Conservation (phyloP, 1,140 invertebrate species). For the Aradophagus sp. region DNA sequence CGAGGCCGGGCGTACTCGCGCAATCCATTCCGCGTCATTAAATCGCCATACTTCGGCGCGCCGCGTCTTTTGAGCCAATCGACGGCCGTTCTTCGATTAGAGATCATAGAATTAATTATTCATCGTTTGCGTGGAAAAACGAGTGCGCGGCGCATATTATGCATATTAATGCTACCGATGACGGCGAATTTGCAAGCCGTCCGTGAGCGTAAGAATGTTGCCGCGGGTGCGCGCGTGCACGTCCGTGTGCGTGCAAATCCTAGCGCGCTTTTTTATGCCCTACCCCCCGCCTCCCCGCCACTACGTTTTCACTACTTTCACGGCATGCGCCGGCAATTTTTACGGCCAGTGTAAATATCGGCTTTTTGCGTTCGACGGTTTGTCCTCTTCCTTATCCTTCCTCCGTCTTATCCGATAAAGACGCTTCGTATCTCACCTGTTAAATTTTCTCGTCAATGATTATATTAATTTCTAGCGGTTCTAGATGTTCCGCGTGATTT, state of each 20-base stretch:
- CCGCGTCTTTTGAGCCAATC: constrained; percentile 37
- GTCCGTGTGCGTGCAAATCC: not conserved
- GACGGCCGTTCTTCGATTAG: constrained; percentile 29
- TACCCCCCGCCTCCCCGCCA: too few relatives aligned
- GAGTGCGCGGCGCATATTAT: constrained; percentile 15
- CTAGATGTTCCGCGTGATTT: too few relatives aligned
- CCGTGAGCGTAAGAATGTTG: too few relatives aligned
- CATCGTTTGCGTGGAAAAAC: constrained; percentile 19
- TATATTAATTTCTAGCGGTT: too few relatives aligned
- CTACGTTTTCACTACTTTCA: not conserved
- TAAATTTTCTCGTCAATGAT: too few relatives aligned
- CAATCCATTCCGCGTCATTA: constrained; percentile 47
- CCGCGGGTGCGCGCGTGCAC: too few relatives aligned
- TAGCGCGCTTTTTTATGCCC: not conserved
- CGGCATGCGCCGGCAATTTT: not conserved
- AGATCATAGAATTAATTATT: constrained; percentile 37
- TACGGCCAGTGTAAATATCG: too few relatives aligned
- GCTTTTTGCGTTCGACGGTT: too few relatives aligned
- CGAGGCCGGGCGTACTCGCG: not conserved
- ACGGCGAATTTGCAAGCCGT: not conserved
- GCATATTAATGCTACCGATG: constrained; percentile 36
- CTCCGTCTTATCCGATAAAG: too few relatives aligned
- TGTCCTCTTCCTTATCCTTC: too few relatives aligned
- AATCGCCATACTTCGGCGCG: constrained; percentile 36
- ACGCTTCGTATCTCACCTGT: too few relatives aligned